Evolutionary conservation across 1,140 invertebrate species (phyloP), one percentile per base, ranked within the genome.

Genomic region (Drosophila tani): DNA sequence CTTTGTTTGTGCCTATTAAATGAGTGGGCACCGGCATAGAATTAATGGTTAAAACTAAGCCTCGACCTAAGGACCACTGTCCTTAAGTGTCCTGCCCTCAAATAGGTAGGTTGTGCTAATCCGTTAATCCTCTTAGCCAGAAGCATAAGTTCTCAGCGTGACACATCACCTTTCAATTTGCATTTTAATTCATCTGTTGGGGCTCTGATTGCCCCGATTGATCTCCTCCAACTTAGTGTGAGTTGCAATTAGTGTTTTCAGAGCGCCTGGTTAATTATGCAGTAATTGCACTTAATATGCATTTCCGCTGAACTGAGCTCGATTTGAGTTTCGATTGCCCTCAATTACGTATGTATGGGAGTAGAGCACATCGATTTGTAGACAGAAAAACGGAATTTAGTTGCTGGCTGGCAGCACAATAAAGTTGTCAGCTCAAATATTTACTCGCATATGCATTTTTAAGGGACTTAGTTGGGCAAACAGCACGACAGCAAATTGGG

Each of bases 261-360:
- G 46, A 75, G 74, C 81, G 35, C 58, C 60, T 81, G 76, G 59
- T 84, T 81, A 88, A 87, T 87, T 87, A 87, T 87, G 84, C 84
- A 88, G 82, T 88, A 88, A 88, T 90, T 90, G 84, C 84, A 84
- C 75, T 90, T 75, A 84, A 84, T 75, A 79, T 68, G 59, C 78
- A 90, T 76, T 88, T 90, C 84, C 81, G 84, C 69, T 88, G 50
- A 67, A 71, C 63, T 68, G 64, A 79, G 68, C 65, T 67, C 65
- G 51, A 73, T 80, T 83, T 51, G 43, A 68, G 65, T 62, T 55
- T 62, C 49, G 45, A 78, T 78, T 69, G 63, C 74, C 50, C 57
- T 77, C 65, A 77, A 77, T 78, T 78, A 78, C 51, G 35, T 24
- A 62, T 78, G 43, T 24, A 53, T 56, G 71, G 24, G 21, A 35